phyloP scores from a whole-genome alignment of 2,888 invertebrate genomes.

The Petrophora chlorosata region DNA sequence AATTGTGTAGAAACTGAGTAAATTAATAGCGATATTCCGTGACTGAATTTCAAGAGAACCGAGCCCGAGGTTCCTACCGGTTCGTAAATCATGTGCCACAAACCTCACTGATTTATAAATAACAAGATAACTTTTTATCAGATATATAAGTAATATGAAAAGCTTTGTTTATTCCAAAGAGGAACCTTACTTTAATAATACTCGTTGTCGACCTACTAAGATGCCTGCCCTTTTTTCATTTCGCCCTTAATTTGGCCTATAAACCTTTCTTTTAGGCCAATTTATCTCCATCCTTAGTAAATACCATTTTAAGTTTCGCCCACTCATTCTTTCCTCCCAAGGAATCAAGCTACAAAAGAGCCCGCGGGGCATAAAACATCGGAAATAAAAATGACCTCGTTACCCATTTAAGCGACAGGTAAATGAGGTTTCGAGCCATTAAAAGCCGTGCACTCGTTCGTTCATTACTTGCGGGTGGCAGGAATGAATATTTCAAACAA shows the following conservation, averaged over 20 bases:
- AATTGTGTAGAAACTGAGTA: constrained; percentile 30
- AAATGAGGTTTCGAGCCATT: constrained; percentile 50
- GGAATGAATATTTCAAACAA: constrained; percentile 44
- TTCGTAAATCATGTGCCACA: constrained; percentile 19
- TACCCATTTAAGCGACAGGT: constrained; percentile 45
- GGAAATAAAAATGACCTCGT: constrained; percentile 39
- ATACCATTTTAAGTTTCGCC: constrained; percentile 29
- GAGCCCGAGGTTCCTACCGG: constrained; percentile 16
- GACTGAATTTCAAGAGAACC: constrained; percentile 36
- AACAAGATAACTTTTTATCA: neutral
- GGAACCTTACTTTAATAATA: neutral
- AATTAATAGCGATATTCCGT: constrained; percentile 44
- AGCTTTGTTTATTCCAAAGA: too few species aligned
- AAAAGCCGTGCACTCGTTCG: constrained; percentile 47
- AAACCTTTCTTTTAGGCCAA: constrained; percentile 11
- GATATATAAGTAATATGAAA: too few species aligned
- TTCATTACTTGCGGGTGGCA: constrained; percentile 49
- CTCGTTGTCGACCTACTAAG: constrained; percentile 11
- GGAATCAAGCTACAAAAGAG: constrained; percentile 16
- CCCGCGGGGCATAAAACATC: constrained; percentile 25
- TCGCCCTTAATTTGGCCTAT: constrained; percentile 29
- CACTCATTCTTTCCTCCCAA: constrained; percentile 17
- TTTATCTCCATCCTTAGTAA: constrained; percentile 32
- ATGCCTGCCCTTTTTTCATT: constrained; percentile 27
- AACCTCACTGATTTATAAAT: constrained; percentile 13